Conservation (phyloP, 2,113 vertebrate species). For the Panurus biarmicus region DNA sequence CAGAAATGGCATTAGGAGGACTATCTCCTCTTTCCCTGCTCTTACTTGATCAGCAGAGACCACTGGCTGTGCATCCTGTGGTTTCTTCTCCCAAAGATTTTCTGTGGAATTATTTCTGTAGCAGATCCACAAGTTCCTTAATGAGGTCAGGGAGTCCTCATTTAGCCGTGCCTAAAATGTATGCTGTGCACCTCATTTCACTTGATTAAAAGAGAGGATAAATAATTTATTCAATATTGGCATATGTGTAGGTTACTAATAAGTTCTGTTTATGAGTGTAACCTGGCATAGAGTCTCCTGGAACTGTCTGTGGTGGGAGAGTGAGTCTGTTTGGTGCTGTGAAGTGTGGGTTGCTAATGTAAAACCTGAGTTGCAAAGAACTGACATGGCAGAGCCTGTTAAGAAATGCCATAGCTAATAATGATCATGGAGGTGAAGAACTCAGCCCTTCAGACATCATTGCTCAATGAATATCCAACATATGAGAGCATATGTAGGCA, state of each 20-base stretch:
- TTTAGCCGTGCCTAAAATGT: neutral
- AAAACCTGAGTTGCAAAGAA: slow-evolving; percentile 39
- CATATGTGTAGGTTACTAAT: neutral
- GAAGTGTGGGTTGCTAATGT: neutral
- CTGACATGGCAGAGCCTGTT: slow-evolving; percentile 38
- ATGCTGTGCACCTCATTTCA: neutral
- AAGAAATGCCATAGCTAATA: slow-evolving; percentile 51
- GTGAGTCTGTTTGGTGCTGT: neutral
- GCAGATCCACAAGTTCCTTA: neutral
- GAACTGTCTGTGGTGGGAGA: neutral
- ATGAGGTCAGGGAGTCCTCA: neutral
- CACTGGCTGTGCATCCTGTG: neutral
- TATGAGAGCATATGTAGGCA: slow-evolving; percentile 38
- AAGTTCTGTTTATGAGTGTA: neutral
- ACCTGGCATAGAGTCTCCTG: neutral
- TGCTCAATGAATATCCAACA: slow-evolving; percentile 52
- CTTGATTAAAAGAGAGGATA: neutral
- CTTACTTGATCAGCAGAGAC: neutral
- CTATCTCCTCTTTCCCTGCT: neutral
- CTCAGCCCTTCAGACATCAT: slow-evolving; percentile 63
- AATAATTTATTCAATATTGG: neutral
- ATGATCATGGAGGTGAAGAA: slow-evolving; percentile 32
- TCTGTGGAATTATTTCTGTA: neutral
- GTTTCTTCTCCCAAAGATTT: neutral
- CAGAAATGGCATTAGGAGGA: neutral